phyloP scores from a whole-genome alignment of 2,797 vertebrate genomes.

The Pangasius krempfi region DNA sequence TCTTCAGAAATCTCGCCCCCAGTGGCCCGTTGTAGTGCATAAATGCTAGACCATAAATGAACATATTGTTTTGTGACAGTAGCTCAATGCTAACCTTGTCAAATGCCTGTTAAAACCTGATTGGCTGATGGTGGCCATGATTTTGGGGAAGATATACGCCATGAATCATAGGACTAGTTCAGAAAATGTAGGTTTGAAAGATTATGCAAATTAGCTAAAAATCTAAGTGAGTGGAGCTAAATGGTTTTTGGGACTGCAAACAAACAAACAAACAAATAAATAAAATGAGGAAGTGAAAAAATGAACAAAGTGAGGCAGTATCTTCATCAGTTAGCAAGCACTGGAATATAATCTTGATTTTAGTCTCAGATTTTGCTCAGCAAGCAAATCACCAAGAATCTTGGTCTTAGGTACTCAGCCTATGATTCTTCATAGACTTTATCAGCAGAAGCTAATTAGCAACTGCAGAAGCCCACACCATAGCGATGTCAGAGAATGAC shows the following conservation, averaged over 20 bases:
- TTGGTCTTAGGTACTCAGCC: not conserved
- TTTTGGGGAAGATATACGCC: not conserved
- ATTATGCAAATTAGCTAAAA: not conserved
- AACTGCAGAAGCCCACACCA: constrained; percentile 24
- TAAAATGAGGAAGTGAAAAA: not conserved
- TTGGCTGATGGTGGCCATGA: not conserved
- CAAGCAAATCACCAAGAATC: not conserved
- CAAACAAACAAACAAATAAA: too few relatives aligned
- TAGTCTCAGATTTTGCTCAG: too few relatives aligned
- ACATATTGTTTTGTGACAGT: not conserved
- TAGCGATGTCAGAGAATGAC: constrained; percentile 42
- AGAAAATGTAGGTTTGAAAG: not conserved
- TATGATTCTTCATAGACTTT: constrained; percentile 19
- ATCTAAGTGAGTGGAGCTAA: not conserved
- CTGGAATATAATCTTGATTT: not conserved
- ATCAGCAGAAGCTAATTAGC: constrained; percentile 28
- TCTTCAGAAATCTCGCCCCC: not conserved
- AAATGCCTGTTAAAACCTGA: not conserved
- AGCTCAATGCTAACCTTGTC: not conserved
- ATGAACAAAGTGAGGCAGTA: too few relatives aligned
- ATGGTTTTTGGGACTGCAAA: not conserved
- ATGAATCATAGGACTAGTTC: not conserved
- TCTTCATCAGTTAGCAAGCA: not conserved
- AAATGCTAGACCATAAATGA: not conserved
- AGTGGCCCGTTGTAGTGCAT: not conserved